Evolutionary conservation across 2,888 invertebrate species (phyloP).

Genomic region (Ligdia adustata): DNA sequence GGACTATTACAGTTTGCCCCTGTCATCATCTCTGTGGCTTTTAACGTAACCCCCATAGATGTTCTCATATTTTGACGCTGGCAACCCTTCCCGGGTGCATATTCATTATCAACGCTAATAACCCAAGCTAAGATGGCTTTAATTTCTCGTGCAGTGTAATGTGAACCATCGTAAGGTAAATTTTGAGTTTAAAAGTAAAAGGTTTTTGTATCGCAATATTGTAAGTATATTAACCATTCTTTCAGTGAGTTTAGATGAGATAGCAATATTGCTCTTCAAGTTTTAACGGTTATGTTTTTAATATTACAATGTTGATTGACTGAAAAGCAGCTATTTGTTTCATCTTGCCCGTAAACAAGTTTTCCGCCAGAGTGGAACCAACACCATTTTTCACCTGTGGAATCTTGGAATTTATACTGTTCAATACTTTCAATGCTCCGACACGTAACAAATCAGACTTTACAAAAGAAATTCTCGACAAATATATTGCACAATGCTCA

Average conservation of each 20-base stretch:
- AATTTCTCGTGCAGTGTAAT: constrained; percentile 45
- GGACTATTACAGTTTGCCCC: constrained; percentile 61
- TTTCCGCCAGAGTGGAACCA: constrained; percentile 2
- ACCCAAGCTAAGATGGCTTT: constrained; percentile 36
- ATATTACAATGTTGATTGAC: constrained; percentile 7
- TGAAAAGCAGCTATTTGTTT: background rate
- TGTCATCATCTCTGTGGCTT: constrained; percentile 67
- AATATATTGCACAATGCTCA: constrained; percentile 40
- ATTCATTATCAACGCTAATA: constrained; percentile 51
- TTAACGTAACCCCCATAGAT: constrained; percentile 47
- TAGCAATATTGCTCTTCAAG: no score
- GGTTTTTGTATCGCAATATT: no score
- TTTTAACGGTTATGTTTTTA: no score
- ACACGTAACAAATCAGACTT: constrained; percentile 48
- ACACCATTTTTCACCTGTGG: constrained; percentile 29
- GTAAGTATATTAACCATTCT: no score
- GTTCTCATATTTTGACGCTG: constrained; percentile 53
- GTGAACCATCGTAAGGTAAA: no score
- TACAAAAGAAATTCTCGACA: constrained; percentile 46
- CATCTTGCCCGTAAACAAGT: background rate
- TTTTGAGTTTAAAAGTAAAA: no score
- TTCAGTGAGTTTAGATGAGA: no score
- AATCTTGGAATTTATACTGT: constrained; percentile 37
- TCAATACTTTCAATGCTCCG: constrained; percentile 41
- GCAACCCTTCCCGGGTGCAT: constrained; percentile 58